A percentile compares a stretch with the other conserved stretches of the same genome.
These are phyloP conservation scores for Psittacula derbiana DNA, from an alignment of 2,797 vertebrate genomes.

Conservation along the genomic window DNA sequence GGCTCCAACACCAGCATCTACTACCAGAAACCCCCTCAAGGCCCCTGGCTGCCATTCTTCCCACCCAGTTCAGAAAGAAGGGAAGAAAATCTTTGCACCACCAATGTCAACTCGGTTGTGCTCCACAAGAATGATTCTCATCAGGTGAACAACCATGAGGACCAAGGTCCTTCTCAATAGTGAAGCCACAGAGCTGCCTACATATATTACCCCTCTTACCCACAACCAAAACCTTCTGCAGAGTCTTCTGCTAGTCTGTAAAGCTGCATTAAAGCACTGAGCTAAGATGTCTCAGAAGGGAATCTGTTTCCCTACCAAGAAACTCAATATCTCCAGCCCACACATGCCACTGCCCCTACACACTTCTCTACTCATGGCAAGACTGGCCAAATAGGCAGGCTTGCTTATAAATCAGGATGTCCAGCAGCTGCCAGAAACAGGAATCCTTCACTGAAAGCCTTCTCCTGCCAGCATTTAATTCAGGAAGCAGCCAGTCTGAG, in stretches of 20 bases:
- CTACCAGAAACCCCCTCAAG: not conserved
- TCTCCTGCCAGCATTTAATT: not conserved
- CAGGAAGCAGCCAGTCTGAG: not conserved
- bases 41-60: fast-evolving
- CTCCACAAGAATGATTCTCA: not conserved
- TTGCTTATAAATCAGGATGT: not conserved
- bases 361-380: not conserved
- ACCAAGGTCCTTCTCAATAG: not conserved
- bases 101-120: fast-evolving
- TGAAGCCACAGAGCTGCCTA: not conserved
- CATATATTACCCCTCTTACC: not conserved
- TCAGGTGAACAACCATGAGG: not conserved
- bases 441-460: not conserved
- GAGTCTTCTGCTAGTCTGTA: not conserved
- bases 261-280: not conserved
- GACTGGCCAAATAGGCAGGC: not conserved
- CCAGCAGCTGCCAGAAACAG: constrained; percentile 8
- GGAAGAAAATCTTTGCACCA: not conserved
- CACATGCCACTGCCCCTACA: not conserved
- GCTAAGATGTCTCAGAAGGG: not conserved
- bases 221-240: not conserved
- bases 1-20: not conserved
- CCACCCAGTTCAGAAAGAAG: not conserved
- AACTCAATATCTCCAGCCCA: not conserved
- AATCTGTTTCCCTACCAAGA: not conserved